Base-by-base conservation (phyloP, 2,888 invertebrate species). In the Chloromyia formosa region DNA sequence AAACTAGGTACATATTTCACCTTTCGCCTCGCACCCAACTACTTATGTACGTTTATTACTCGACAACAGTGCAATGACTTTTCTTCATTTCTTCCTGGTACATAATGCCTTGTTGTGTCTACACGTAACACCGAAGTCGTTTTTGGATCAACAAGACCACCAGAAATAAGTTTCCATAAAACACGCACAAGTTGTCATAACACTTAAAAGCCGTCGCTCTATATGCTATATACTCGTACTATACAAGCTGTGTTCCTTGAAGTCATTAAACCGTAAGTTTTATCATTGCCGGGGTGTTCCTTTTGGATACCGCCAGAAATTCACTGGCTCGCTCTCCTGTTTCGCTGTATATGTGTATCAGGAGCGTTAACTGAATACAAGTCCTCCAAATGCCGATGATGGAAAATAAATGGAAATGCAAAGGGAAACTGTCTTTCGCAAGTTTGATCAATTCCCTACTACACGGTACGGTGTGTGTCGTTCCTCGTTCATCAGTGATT, bases 131-230 rank as follows among this genome's bases (percentile, higher is more conserved):
- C 16, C 53, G 23, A 22, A 64, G 18, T 20, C 42, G 40, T 64
- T 40, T 40, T 53, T 14, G 12, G 18, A 64, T 64, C 68, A 69
- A 18, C 18, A 27, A 18, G 27, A 35, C 27, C 54, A 27, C 40
- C 45, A 69, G 68, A 23, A 69, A 18, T 42, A 14, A 54, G 20
- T 53, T 71, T 58, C 42, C 16, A 71, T 49, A 35, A 53, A 56
- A 71, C 71, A 71, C 71, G 71, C 71, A 71, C 42, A 71, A 20
- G 71, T 71, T 71, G 71, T 71, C 71, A 71, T 71, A 71, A 56
- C 71, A 71, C 71, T 56, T 71, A 71, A 71, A 71, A 42, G 20
- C 58, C 35, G 58, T 53, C 49, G 23, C 40, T 49, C 53, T 14
- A 45, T 35, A 35, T 2, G 27, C 7, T 35, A 7, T 2, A 2